Base-by-base conservation (phyloP, 2,888 invertebrate genomes). In the Pilophorus perplexus region DNA sequence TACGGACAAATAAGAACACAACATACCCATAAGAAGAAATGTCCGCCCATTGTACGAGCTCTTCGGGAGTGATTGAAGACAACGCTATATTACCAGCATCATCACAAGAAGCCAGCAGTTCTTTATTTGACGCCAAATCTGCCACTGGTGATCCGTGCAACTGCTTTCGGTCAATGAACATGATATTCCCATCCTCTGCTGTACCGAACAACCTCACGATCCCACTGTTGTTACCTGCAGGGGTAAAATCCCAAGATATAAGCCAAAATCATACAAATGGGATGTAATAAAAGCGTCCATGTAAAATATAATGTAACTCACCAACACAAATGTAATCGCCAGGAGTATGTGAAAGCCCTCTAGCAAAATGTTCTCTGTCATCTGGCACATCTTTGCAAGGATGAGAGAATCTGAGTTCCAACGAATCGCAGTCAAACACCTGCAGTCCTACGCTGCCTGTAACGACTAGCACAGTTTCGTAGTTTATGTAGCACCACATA, bases 371-470 rank as follows among this genome's bases (percentile, higher is more conserved):
- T 8, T 72, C 72, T 8, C 65, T 60, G n/a, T 66, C 68, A 14
- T 68, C 70, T 3, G 71, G 54, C 1, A 68, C 66, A 64, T 74
- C 74, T 23, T 67, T 68, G 42, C 74, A 74, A 4, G 73, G 71
- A 50, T 75, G 74, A 2, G 73, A 69, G 46, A 72, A 75, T n/a
- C 72, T 65, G 22, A 72, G 70, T 42, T 71, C 69, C 16, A 71
- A 67, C 12, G 71, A 71, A 25, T 72, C 72, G n/a, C 72, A 71
- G 64, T 74, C 73, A 37, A 72, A 75, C 12, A 75, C 65, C 38
- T 74, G 74, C 4, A 75, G 59, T 4, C 75, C 75, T 4, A 72
- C 69, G 8, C 73, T 72, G 33, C 74, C 74, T 4, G 74, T 71
- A 6, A 74, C 72, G 1, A 72, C 73, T n/a, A 75, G 67, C 12